A percentile compares a stretch with the other conserved stretches of the same genome.
Evolutionary conservation across 2,888 invertebrate genomes (phyloP).

Genomic region (Ophonus ardosiacus): DNA sequence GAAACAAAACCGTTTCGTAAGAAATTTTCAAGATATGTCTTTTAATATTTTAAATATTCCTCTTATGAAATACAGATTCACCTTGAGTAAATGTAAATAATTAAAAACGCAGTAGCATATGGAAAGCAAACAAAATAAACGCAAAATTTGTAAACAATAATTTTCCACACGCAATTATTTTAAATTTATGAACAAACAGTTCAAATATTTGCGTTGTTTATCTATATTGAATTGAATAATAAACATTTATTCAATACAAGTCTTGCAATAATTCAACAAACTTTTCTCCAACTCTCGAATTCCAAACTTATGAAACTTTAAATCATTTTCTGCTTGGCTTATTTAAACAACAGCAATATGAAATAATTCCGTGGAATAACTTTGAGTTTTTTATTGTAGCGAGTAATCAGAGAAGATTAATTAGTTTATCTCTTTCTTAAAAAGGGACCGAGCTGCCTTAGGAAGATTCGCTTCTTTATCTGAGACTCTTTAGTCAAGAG

Average conservation of each 20-base stretch:
- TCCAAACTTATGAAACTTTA: conserved; percentile 41
- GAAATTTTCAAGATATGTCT: conserved; percentile 6
- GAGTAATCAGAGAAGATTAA: conserved; percentile 29
- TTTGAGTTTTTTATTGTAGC: neutral
- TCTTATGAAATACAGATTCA: neutral
- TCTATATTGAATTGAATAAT: neutral
- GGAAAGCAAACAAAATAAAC: neutral
- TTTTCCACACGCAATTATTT: neutral
- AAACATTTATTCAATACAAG: conserved; percentile 1
- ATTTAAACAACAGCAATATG: conserved; percentile 43
- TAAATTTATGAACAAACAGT: conserved; percentile 4
- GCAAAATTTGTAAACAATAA: neutral
- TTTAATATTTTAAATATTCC: conserved; percentile 18
- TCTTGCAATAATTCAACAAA: conserved; percentile 39
- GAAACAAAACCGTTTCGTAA: conserved; percentile 21
- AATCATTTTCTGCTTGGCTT: conserved; percentile 50
- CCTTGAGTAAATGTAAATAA: neutral
- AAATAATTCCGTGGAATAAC: conserved; percentile 30
- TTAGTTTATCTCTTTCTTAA: conserved; percentile 31
- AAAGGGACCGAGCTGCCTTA: neutral
- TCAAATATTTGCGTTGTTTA: conserved; percentile 10
- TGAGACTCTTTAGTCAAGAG: conserved; percentile 8
- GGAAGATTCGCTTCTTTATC: conserved; percentile 33
- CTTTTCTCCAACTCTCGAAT: conserved; percentile 49
- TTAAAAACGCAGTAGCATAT: neutral